A percentile compares a stretch with the other conserved stretches of the same genome.
phyloP scores from a whole-genome alignment of 1,140 invertebrate species.

The Drosophila pseudoobscura region DNA sequence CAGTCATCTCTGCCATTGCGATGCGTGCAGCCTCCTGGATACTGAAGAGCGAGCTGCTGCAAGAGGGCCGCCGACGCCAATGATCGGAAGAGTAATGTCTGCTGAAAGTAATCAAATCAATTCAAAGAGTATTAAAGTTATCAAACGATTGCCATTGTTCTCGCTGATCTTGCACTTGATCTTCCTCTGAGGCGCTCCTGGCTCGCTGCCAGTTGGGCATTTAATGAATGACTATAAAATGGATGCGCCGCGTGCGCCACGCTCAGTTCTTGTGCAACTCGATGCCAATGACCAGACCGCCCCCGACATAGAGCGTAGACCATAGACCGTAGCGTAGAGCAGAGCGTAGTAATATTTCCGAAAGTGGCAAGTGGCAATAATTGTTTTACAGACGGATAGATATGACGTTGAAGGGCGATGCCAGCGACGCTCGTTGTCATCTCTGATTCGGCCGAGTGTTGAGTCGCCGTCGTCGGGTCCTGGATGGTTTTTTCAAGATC shows the following conservation, averaged over 20 bases:
- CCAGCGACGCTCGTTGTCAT: conserved; percentile 7
- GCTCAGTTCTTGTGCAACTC: conserved; percentile 47
- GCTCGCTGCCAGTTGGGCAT: conserved; percentile 39
- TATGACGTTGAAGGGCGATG: conserved; percentile 3
- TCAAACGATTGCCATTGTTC: background rate
- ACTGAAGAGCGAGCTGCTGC: conserved; percentile 61
- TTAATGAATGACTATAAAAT: conserved; percentile 45
- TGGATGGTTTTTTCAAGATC: conserved; percentile 22
- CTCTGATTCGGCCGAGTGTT: conserved; percentile 20
- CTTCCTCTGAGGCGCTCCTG: conserved; percentile 13
- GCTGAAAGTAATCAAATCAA: background rate
- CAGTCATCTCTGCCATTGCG: conserved; percentile 87
- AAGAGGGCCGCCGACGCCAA: conserved; percentile 17
- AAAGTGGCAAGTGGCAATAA: conserved; percentile 7
- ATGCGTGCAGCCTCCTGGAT: conserved; percentile 87
- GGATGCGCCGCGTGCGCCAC: conserved; percentile 18
- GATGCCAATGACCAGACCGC: background rate
- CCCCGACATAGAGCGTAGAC: background rate
- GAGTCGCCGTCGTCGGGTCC: conserved; percentile 8
- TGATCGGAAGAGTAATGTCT: conserved; percentile 10
- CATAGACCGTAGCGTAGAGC: conserved; percentile 2
- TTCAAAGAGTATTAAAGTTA: background rate
- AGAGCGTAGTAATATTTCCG: conserved; percentile 14
- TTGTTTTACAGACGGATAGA: background rate
- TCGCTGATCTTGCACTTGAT: conserved; percentile 50